Evolutionary conservation across 2,113 vertebrate species (phyloP).

Genomic region (Apteryx mantelli): DNA sequence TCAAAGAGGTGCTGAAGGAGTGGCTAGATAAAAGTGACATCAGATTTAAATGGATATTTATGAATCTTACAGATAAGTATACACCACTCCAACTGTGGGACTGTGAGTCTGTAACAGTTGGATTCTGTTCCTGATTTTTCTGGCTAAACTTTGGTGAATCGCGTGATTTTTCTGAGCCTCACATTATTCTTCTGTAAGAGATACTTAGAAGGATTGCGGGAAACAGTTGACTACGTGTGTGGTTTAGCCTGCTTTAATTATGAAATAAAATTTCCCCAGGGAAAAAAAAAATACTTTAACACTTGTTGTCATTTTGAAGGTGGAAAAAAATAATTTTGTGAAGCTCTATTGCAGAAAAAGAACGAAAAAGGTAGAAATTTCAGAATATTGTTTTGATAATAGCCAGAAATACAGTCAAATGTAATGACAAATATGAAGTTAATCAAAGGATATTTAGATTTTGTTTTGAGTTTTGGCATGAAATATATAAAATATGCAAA

Average conservation of each 20-base stretch:
- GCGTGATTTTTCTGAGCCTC: neutral
- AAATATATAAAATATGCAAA: neutral
- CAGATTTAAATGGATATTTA: neutral
- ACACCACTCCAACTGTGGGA: neutral
- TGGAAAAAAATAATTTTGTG: neutral
- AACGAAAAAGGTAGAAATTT: neutral
- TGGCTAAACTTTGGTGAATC: neutral
- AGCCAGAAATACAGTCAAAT: neutral
- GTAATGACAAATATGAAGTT: neutral
- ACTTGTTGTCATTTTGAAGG: neutral
- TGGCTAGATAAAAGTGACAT: neutral
- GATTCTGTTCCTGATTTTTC: neutral
- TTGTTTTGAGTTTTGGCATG: neutral
- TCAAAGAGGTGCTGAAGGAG: neutral
- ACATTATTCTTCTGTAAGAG: neutral
- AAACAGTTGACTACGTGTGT: neutral
- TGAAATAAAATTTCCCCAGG: neutral
- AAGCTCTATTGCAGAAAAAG: neutral
- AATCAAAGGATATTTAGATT: neutral
- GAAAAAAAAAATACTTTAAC: neutral
- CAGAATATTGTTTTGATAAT: neutral
- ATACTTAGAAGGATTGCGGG: neutral
- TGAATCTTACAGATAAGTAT: neutral
- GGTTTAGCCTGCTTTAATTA: neutral
- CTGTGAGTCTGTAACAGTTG: neutral